Base-by-base conservation (phyloP, 2,113 vertebrate genomes). In the Danionella cerebrum region DNA sequence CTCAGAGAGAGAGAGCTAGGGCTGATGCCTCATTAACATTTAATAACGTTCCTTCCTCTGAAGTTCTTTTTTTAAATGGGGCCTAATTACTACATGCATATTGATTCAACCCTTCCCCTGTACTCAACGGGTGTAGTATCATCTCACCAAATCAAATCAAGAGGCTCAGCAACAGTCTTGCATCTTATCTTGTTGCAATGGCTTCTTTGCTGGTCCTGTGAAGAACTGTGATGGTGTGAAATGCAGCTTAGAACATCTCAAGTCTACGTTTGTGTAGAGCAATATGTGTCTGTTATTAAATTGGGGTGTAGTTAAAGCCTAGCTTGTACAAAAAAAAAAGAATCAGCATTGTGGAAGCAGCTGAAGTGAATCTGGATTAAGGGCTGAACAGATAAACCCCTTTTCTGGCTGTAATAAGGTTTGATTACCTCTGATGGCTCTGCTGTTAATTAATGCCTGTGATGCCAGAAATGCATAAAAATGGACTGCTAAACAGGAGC, bases 1-100 rank as follows among this genome's bases (percentile, higher is more conserved):
- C 16, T 48, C 53, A 58, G 81, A 79, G 76, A 71, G 82, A 71
- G 71, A 52, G n/a, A n/a, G n/a, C n/a, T 12, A 52, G 73, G 78
- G 78, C 70, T 76, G 81, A 81, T 80, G 78, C 69, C 82, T 85
- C 82, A 82, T 86, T 85, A 84, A 83, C 83, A 62, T 84, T 84
- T 84, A 79, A 84, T 84, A 80, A 65, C 76, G 74, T 75, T 82
- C 69, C 76, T 74, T 71, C 78, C 83, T 81, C 77, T 80, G 78
- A 80, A 72, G 77, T 82, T 84, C 71, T 82, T 84, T 78, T 84
- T 76, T 72, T 79, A 84, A 84, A 84, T 84, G 80, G 80, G 73
- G 68, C 76, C 75, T 76, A 84, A 79, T 81, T 79, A 76, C 72
- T 72, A 79, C 74, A 74, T 55, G 81, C 66, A 79, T 86, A 84